Evolutionary conservation across 1,140 invertebrate genomes (phyloP).

Genomic region (Campoletis sonorensis): DNA sequence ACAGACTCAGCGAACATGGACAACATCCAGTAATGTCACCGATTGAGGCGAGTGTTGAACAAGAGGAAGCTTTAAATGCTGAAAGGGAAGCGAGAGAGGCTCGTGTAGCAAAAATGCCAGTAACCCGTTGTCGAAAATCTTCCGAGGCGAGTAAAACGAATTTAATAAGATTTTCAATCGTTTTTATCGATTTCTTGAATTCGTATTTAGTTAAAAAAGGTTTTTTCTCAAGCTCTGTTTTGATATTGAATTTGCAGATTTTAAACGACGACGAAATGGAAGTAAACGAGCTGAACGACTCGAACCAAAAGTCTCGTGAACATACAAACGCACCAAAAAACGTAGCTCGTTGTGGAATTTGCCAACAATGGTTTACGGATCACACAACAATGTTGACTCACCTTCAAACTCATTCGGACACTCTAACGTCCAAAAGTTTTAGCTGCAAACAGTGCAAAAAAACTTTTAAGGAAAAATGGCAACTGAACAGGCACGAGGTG

Average conservation of each 20-base stretch:
- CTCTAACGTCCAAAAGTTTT: conserved; percentile 59
- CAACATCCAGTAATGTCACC: conserved; percentile 60
- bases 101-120: conserved; percentile 59
- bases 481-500: conserved; percentile 66
- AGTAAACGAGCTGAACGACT: conserved; percentile 49
- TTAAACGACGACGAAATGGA: conserved; percentile 53
- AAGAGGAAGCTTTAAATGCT: conserved; percentile 68
- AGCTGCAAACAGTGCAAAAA: conserved; percentile 64
- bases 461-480: conserved; percentile 69
- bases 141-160: conserved; percentile 46
- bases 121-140: conserved; percentile 47
- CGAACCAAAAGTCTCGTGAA: conserved; percentile 51
- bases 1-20: conserved; percentile 66
- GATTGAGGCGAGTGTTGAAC: conserved; percentile 62
- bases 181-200: no score
- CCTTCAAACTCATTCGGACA: conserved; percentile 66
- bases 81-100: conserved; percentile 68
- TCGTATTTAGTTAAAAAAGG: no score
- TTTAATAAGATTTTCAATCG: background rate
- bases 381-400: conserved; percentile 67
- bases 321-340: conserved; percentile 58
- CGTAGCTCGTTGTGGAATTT: conserved; percentile 65
- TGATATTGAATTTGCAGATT: conserved; percentile 52
- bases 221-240: background rate
- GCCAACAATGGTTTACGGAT: conserved; percentile 64